Base-by-base conservation (phyloP, 2,113 vertebrate genomes). In the Calypte anna region DNA sequence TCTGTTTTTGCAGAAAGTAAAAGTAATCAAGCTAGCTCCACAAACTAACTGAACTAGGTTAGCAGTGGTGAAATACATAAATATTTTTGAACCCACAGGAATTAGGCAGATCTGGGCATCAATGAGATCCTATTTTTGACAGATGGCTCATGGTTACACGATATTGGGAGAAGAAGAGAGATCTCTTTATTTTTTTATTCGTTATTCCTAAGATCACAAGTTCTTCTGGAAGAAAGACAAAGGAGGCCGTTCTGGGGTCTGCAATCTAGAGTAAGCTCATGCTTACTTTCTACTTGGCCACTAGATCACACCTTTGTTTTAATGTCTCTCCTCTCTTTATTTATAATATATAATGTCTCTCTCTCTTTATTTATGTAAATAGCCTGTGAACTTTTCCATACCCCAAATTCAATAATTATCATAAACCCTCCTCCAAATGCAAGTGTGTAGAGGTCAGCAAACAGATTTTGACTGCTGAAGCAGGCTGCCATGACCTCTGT, bases 401-500 rank as follows among this genome's bases (percentile, higher is more conserved):
- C 5, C 20, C 43, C 36, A 62, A 64, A 76, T 58, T 51, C 75
- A 28, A 23, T 58, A 76, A 59, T 57, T 63, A 44, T 58, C 23
- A 64, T 58, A 90, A 91, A 3, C 7, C 8, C 53, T 93, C 16
- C 33, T 62, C 51, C 50, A 86, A 87, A 81, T 18, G 10, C n/a
- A 69, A 87, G 11, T 24, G 7, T 72, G 38, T 55, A 66, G 33
- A 79, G 87, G 62, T 40, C 38, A 64, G 70, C n/a, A 82, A 94
- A 64, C 2, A 4, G 18, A n/a, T 89, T 96, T 91, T 70, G 87
- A 48, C 63, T 93, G 72, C 58, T 94, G 77, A 79, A 94, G 77
- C 28, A 94, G 88, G 81, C 66, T 91, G 24, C 50, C 27, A 12
- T 57, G 91, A 90, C 72, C 75, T 84, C 67, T 76, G 66, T n/a